Evolutionary conservation across 2,797 vertebrate species (phyloP).

Genomic region (Denticeps clupeoides): DNA sequence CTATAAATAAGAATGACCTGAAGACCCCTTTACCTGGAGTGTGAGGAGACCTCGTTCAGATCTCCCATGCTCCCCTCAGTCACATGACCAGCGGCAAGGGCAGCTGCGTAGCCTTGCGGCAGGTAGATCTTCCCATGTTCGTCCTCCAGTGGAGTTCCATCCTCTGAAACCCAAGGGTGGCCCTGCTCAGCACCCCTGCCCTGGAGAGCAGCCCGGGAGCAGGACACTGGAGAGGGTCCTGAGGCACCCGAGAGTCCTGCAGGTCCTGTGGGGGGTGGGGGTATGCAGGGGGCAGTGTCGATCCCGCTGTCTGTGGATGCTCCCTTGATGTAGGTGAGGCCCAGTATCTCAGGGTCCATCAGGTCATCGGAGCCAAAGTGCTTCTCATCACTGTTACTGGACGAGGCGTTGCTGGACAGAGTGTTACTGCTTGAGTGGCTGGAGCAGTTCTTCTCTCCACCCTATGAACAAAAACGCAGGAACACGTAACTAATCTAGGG

Average conservation of each 20-base stretch:
- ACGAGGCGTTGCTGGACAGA: slow-evolving; percentile 84
- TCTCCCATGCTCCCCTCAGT: slow-evolving; percentile 79
- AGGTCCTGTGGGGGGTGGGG: slow-evolving; percentile 45
- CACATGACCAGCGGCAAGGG: slow-evolving; percentile 52
- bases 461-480: slow-evolving; percentile 43
- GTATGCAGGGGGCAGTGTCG: slow-evolving; percentile 78
- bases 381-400: slow-evolving; percentile 88
- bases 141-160: slow-evolving; percentile 49
- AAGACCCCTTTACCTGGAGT: slow-evolving; percentile 69
- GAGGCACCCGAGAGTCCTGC: slow-evolving; percentile 49
- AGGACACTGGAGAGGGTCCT: slow-evolving; percentile 43
- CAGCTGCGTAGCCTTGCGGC: slow-evolving; percentile 63
- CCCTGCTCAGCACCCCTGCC: slow-evolving; percentile 45
- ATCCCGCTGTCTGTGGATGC: slow-evolving; percentile 93
- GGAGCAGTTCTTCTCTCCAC: slow-evolving; percentile 81
- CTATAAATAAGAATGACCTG: slow-evolving; percentile 6
- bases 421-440: slow-evolving; percentile 95
- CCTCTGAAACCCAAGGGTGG: slow-evolving; percentile 38
- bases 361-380: slow-evolving; percentile 88
- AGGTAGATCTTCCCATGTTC: slow-evolving; percentile 71
- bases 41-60: slow-evolving; percentile 84
- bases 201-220: slow-evolving; percentile 61
- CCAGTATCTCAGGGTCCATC: slow-evolving; percentile 86
- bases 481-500: too few species aligned
- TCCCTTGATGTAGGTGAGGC: slow-evolving; percentile 86